A percentile compares a stretch with the other conserved stretches of the same genome.
Evolutionary conservation across 2,113 vertebrate genomes (phyloP).

Genomic region (Uria lomvia): DNA sequence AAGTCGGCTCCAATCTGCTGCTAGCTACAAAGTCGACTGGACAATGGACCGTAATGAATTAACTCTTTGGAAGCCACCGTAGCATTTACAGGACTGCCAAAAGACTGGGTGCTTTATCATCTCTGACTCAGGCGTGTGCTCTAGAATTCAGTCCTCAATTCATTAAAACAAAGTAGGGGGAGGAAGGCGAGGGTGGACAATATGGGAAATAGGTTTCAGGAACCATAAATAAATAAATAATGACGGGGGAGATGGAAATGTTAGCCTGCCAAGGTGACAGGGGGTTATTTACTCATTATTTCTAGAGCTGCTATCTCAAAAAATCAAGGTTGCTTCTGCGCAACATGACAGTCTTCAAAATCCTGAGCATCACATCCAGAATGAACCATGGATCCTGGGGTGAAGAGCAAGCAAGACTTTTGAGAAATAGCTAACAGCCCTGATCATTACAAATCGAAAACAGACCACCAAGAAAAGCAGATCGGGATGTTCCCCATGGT

Average conservation of each 20-base stretch:
- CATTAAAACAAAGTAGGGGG: conserved; percentile 30
- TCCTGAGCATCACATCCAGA: neutral
- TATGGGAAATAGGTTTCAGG: conserved; percentile 42
- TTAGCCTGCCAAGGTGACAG: neutral
- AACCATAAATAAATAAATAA: conserved; percentile 38
- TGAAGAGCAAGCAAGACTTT: neutral
- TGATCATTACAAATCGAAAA: neutral
- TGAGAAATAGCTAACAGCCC: neutral
- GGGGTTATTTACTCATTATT: conserved; percentile 8
- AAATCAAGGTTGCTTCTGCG: neutral
- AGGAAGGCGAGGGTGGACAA: neutral
- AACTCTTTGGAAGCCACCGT: conserved; percentile 54
- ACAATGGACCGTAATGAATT: conserved; percentile 74
- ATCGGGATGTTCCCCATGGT: neutral
- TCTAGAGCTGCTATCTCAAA: neutral
- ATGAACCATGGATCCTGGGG: neutral
- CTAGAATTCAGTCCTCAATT: conserved; percentile 39
- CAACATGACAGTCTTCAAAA: neutral
- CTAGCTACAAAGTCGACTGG: conserved; percentile 69
- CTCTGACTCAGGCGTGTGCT: neutral
- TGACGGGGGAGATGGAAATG: neutral
- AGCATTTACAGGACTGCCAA: conserved; percentile 55
- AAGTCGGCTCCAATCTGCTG: conserved; percentile 67
- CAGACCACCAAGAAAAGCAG: neutral
- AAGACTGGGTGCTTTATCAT: conserved; percentile 56